These are phyloP conservation scores for Aurelia sp. DNA, from an alignment of 30 jellyfish, hydroid and myxozoan genomes.

Conservation along the genomic window DNA sequence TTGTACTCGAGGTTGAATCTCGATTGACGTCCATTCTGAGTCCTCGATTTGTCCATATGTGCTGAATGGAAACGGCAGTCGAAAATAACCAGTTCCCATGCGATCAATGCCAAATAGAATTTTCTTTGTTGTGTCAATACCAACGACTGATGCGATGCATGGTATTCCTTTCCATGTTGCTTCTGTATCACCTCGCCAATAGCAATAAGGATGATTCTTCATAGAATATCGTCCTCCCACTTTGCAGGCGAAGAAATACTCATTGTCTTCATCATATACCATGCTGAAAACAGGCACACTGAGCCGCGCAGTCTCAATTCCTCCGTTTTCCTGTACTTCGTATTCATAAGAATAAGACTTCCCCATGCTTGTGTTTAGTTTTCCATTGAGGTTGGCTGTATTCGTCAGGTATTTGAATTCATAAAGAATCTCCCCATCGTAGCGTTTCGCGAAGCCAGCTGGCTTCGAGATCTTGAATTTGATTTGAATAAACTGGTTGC, in stretches of 20 bases:
- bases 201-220: not conserved
- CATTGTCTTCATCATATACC: conserved; percentile 29
- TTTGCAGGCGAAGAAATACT: conserved; percentile 22
- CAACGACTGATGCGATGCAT: conserved; percentile 10
- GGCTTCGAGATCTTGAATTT: conserved; percentile 19
- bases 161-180: conserved; percentile 16
- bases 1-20: conserved; percentile 9
- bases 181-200: not conserved
- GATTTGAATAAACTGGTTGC: conserved; percentile 1
- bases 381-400: conserved; percentile 7
- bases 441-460: not conserved
- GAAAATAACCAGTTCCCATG: conserved; percentile 1
- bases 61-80: not conserved
- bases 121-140: conserved; percentile 20
- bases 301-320: not conserved
- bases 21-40: conserved; percentile 9
- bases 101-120: conserved; percentile 12
- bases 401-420: conserved; percentile 21
- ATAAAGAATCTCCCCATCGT: conserved; percentile 3
- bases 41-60: conserved; percentile 21
- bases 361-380: not conserved
- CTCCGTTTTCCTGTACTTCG: not conserved
- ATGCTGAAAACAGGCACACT: conserved; percentile 24
- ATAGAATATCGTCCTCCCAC: no score
- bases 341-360: not conserved